Evolutionary conservation across 2,888 invertebrate genomes (phyloP).

Genomic region (Napeogenes sylphis): DNA sequence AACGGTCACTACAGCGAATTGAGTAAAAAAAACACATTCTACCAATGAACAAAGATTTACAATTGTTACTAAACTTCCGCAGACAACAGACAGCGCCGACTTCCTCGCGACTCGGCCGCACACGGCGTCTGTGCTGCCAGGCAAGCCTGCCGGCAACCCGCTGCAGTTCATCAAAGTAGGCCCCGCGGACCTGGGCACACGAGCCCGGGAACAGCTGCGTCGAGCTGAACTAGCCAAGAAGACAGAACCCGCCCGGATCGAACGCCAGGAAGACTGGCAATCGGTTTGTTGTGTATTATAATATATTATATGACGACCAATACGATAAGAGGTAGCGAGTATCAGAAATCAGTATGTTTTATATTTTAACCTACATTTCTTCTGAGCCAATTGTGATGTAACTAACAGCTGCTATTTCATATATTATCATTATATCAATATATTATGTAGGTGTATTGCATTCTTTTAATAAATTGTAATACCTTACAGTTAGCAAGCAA

Average conservation of each 20-base stretch:
- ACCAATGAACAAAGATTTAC: not conserved
- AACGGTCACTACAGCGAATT: not conserved
- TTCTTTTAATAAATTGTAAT: too few species aligned
- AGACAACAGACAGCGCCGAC: slow-evolving; percentile 74
- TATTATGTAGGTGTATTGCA: too few species aligned
- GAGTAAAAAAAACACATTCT: not conserved
- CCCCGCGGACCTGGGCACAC: slow-evolving; percentile 90
- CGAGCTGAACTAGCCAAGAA: slow-evolving; percentile 91
- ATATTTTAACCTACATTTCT: too few species aligned
- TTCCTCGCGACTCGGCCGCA: slow-evolving; percentile 72
- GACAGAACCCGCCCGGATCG: slow-evolving; percentile 86
- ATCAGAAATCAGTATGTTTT: too few species aligned
- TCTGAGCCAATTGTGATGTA: too few species aligned
- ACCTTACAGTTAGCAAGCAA: not conserved
- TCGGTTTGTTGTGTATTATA: slow-evolving; percentile 79
- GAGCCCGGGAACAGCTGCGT: slow-evolving; percentile 90
- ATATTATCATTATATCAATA: too few species aligned
- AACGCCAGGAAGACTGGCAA: slow-evolving; percentile 95
- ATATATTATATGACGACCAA: too few species aligned
- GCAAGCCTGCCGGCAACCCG: slow-evolving; percentile 91
- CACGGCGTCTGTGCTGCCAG: slow-evolving; percentile 83
- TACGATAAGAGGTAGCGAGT: too few species aligned
- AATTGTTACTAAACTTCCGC: slow-evolving; percentile 32
- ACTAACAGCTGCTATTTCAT: too few species aligned
- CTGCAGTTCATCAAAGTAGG: slow-evolving; percentile 93